Conservation (phyloP, 1,140 invertebrate species). For the Drosophila erecta region DNA sequence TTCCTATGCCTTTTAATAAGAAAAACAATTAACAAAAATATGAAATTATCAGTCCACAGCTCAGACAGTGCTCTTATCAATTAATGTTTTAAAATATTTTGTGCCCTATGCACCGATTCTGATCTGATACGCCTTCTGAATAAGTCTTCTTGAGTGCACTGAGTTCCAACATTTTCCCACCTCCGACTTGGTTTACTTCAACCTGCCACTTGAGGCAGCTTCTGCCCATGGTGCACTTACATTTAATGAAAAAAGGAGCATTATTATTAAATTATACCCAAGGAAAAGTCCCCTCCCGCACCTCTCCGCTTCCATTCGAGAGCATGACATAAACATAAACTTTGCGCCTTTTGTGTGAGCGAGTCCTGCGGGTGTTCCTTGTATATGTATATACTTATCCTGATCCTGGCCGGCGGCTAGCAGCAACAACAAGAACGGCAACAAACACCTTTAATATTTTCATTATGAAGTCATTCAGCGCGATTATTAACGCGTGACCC, state of each 20-base stretch:
- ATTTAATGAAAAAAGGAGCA: slow-evolving; percentile 75
- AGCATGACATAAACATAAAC: slow-evolving; percentile 79
- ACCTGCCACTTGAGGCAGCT: slow-evolving; percentile 31
- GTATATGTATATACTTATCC: slow-evolving; percentile 43
- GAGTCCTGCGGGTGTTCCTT: slow-evolving; percentile 51
- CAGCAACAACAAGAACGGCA: slow-evolving; percentile 51
- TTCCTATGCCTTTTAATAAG: too few relatives aligned
- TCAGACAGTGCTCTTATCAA: too few relatives aligned
- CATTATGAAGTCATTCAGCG: slow-evolving; percentile 82
- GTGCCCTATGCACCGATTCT: too few relatives aligned
- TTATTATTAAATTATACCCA: slow-evolving; percentile 74
- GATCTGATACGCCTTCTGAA: background rate
- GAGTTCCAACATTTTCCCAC: slow-evolving; percentile 5
- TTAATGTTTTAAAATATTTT: too few relatives aligned
- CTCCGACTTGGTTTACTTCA: slow-evolving; percentile 11
- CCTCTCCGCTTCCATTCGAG: slow-evolving; percentile 26
- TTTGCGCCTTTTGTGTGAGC: slow-evolving; percentile 74
- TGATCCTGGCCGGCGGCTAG: slow-evolving; percentile 59
- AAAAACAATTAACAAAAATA: too few relatives aligned
- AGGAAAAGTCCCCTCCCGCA: background rate
- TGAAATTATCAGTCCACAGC: too few relatives aligned
- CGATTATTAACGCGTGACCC: slow-evolving; percentile 82
- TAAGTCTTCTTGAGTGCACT: background rate
- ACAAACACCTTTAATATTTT: slow-evolving; percentile 83
- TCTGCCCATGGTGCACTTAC: slow-evolving; percentile 52